Base-by-base conservation (phyloP, 2,113 vertebrate genomes). In the Talpa occidentalis region DNA sequence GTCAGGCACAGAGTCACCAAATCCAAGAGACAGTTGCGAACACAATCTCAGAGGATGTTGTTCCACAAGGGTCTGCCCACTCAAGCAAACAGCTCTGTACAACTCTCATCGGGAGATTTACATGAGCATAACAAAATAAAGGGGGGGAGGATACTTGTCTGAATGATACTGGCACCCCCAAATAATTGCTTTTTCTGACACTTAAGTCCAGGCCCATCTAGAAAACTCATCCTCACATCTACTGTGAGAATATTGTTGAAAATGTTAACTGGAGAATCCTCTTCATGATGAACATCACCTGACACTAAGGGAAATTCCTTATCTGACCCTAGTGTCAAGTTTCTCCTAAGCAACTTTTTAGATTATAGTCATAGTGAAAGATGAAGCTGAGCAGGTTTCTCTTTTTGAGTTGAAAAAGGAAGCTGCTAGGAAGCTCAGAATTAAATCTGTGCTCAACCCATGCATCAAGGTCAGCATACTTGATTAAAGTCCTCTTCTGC, bases 321-420 rank as follows among this genome's bases (percentile, higher is more conserved):
- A 59, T 24, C 52, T 83, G 16, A 8, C 28, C 10, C 76, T 47
- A 22, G 15, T 14, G 7, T 78, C 64, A 35, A 17, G 10, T n/a
- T 76, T 77, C 19, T 76, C n/a, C n/a, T 67, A 69, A 76, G n/a
- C 37, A 56, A 49, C 28, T 82, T 83, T 78, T 94, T 92, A 83
- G 32, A 10, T 59, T 84, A 40, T 30, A 37, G 37, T 73, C 37
- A 74, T 2, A 79, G 49, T 69, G 66, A 69, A 86, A 69, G 56
- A 78, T 15, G 47, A 87, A 81, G 40, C 12, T 16, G 24, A 89
- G 35, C 12, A 72, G 15, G 2, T n/a, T 81, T 60, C 62, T 3
- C 26, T 37, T 93, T 88, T 72, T 59, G n/a, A 72, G 5, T 14
- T 81, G 60, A 35, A n/a, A n/a, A n/a, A n/a, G n/a, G n/a, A n/a